Evolutionary conservation across 2,797 vertebrate genomes (phyloP), one percentile per base, ranked within the genome.

Genomic region (Sebastolobus altivelis): DNA sequence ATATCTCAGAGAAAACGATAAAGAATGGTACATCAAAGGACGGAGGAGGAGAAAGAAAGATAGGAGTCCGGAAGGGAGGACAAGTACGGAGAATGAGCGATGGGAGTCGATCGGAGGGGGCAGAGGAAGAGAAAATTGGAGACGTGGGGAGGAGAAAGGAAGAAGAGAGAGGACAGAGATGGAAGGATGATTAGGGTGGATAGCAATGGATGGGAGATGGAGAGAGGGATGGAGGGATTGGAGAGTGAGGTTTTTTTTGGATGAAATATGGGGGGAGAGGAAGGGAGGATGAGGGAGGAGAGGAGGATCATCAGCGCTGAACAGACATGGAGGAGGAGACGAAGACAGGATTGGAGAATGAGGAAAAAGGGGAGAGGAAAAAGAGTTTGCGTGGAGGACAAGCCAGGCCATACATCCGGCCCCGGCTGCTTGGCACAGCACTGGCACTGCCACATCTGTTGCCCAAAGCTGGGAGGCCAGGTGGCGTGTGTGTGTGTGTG

Each of bases 401-500:
- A 91, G 92, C 94, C 93, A 92, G 93, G 94, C 95, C 95, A 95
- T 96, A 95, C 94, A 96, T 96, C 95, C 95, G 90, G 94, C 89
- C 93, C 93, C 88, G 95, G 94, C 93, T 92, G 94, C 93, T 96
- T 95, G 95, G 95, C 95, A 95, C 92, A 83, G 91, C 87, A 46
- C 92, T 90, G 91, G 91, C 92, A 94, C 88, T 91, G 92, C 95
- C 95, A 96, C 95, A 96, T 96, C 95, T 96, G 96, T 94, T 96
- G 95, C 95, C 94, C 94, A 96, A 96, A 96, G 94, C 95, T 96
- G 95, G 91, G 93, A 94, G 94, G 93, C 93, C 95, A 96, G 96
- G 95, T 96, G 96, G 95, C 67, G 90, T 88, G 88, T 89, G 90
- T 93, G 81, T 84, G 73, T 83, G 77, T 59, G 18, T 73, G 56